These are phyloP conservation scores for Etheostoma nigrum DNA, from an alignment of 2,797 vertebrate species.

Conservation along the genomic window DNA sequence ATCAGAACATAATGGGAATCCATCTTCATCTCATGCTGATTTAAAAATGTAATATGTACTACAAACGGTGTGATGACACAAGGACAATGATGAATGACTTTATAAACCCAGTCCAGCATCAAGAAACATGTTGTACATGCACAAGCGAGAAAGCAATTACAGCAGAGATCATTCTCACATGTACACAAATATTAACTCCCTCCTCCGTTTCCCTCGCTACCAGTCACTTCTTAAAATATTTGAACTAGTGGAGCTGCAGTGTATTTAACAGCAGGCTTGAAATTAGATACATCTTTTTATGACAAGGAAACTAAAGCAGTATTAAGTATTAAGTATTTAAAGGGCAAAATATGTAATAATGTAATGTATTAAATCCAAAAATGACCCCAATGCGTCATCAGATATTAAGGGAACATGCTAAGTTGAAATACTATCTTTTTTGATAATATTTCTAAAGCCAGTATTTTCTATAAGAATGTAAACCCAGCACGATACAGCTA, in stretches of 20 bases:
- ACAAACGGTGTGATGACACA: constrained; percentile 38
- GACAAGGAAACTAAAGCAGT: not conserved
- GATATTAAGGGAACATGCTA: too few relatives aligned
- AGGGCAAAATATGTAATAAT: not conserved
- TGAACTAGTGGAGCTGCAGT: constrained; percentile 14
- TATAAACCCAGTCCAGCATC: constrained; percentile 51
- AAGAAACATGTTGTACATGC: constrained; percentile 57
- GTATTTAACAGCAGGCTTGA: constrained; percentile 17
- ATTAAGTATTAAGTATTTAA: not conserved
- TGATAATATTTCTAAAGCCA: too few relatives aligned
- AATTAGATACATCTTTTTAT: constrained; percentile 25
- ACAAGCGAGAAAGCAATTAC: constrained; percentile 67
- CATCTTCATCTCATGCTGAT: constrained; percentile 35
- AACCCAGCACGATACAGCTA: too few relatives aligned
- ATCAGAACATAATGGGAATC: constrained; percentile 29
- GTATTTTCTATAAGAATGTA: too few relatives aligned
- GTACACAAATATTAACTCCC: constrained; percentile 48
- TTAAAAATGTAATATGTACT: constrained; percentile 44
- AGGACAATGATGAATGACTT: constrained; percentile 65
- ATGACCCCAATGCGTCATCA: too few relatives aligned
- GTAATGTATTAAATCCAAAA: too few relatives aligned
- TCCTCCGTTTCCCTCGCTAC: not conserved
- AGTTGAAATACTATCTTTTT: too few relatives aligned
- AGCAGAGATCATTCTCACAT: constrained; percentile 54
- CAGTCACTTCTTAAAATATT: constrained; percentile 14